Base-by-base conservation (phyloP, 1,140 invertebrate species). In the Drosophila pseudoobscura region DNA sequence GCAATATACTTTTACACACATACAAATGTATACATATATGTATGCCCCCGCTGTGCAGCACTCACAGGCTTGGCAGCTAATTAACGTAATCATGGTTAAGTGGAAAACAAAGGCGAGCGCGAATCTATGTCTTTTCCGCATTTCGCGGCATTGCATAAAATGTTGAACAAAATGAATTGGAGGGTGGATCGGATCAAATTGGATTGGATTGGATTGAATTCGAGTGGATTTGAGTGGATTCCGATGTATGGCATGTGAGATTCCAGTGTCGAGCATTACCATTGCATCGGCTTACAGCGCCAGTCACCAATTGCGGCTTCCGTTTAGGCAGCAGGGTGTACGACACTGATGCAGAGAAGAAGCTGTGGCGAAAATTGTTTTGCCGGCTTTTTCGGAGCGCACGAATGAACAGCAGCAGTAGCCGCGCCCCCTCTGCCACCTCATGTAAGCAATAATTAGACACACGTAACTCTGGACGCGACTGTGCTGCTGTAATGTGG, bases 101-200 rank as follows among this genome's bases (percentile, higher is more conserved):
- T 75, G 71, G 4, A 45, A 59, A 72, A 52, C 35, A 59, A 39
- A 39, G 35, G 35, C 11, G 35, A 49, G 72, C 44, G n/a, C 35
- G 53, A 74, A 79, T 78, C 59, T 78, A 78, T 79, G 77, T 75
- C 59, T 79, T 55, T 80, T 75, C 77, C 77, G 77, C 77, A 75
- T 79, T 79, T 74, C 49, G 51, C 69, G 53, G 35, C 31, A 39
- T 75, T 75, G 64, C 77, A 71, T 74, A 68, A 60, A 79, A 79
- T 79, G 59, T 75, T 69, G 76, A 69, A 63, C 60, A 65, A 70
- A 65, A 59, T 53, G 49, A 61, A 57, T 22, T 44, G 41, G n/a
- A 31, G 35, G 43, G 29, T 50, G 51, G 59, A 47, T 74, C 29
- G 35, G 13, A 63, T 56, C 39, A 20, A 20, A 20, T 26, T 5